Base-by-base conservation (phyloP, 2,888 invertebrate genomes). In the Lasioglossum figueresi region DNA sequence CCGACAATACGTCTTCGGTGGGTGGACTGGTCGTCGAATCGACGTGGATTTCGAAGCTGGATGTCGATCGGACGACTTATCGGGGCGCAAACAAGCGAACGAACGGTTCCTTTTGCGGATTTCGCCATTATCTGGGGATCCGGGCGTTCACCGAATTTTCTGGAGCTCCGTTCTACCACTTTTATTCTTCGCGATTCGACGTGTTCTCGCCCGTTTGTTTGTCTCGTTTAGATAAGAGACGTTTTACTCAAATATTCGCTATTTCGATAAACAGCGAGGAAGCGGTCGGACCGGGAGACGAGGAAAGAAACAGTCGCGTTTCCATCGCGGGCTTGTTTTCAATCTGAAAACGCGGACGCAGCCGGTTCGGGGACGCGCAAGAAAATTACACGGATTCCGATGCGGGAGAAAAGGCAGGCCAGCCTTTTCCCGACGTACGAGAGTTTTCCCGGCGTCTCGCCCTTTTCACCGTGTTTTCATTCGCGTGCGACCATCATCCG, bases 341-440 rank as follows among this genome's bases (percentile, higher is more conserved):
- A 78, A 84, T 85, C 72, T 56, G 63, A 76, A 68, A 85, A 80
- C 80, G 80, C 84, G 80, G 14, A 66, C 77, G 77, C 71, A 31
- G 75, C 59, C 45, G 31, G 48, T 43, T 75, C 48, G 16, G 19
- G 56, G 27, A 66, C 76, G 75, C 72, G 83, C 73, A 78, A 78
- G 83, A 74, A 85, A 79, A 79, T 80, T 76, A 59, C 73, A 79
- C 52, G 70, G 76, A 45, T 77, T 78, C 66, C 75, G 27, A 78
- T 31, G 52, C n/a, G 23, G 31, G 43, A 66, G 77, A 80, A 83
- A 77, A 59, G 74, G 68, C 73, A 48, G 77, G 59, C 73, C 52
- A 40, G 8, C 59, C 27, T 72, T 72, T 52, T 14, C 45, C 71
- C 45, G 45, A 80, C 76, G 76, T 14, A 19, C 56, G 48, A 71